Base-by-base conservation (phyloP, 2,888 invertebrate species). In the Ommatoiulus sabulosus region DNA sequence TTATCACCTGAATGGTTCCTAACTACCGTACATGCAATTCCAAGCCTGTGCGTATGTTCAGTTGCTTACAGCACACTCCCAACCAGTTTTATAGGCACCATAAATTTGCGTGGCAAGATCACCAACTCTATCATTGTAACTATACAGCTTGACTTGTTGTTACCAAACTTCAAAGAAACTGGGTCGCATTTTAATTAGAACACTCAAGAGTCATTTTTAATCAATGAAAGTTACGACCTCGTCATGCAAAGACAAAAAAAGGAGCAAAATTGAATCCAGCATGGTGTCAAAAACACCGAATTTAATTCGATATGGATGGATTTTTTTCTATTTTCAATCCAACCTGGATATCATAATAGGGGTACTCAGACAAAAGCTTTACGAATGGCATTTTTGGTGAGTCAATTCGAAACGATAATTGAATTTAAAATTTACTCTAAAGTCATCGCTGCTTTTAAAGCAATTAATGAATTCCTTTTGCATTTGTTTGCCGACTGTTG, bases 121-220 rank as follows among this genome's bases (percentile, higher is more conserved):
- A 57, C n/a, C 17, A n/a, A n/a, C 46, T 46, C 4, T 80, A 80
- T 80, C 15, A 80, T 80, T 80, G 15, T 24, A 43, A 80, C 15
- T 35, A 24, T 24, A 12, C 80, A 12, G 24, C 15, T 15, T 15
- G 80, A 35, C 8, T 15, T 35, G 24, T 80, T 80, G 35, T 24
- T 35, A 80, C 20, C 80, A 80, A 80, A 80, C 24, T 7, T 63
- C 15, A 80, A 35, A 35, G 80, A 80, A 80, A 80, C 24, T 80
- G 35, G 80, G 80, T 80, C 80, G 15, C 35, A 24, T 80, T 80
- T 80, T 80, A 80, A 80, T 80, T 80, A 80, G 80, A 80, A 80
- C 72, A 72, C n/a, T 7, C 57, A n/a, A 35, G 35, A 80, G 35
- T 12, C 80, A 80, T 12, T 80, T 80, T 80, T 24, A 43, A 43